Base-by-base conservation (phyloP, 2,888 invertebrate genomes). In the Lordiphosa andalusiaca region DNA sequence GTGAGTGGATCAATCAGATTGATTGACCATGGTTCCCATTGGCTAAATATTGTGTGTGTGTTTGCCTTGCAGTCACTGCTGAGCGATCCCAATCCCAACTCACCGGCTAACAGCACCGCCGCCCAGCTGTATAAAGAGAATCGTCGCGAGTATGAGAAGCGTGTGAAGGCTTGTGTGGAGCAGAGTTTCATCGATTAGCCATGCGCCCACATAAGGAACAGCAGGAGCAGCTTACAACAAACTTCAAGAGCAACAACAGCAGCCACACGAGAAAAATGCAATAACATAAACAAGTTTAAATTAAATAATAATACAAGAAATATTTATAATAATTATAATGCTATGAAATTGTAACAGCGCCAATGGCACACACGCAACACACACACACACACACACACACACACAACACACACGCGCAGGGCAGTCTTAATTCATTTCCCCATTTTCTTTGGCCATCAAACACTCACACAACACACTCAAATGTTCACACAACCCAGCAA, bases 1-100 rank as follows among this genome's bases (percentile, higher is more conserved):
- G 98, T 98, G 92, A 91, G 89, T 41, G 10, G 0, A 0, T 23
- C 6, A n/a, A n/a, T n/a, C n/a, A n/a, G 4, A 10, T 3, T 2
- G 6, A 1, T 3, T 12, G 6, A 1, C 2, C 10, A 6, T n/a
- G n/a, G 3, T 19, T 19, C 2, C 9, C 36, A 9, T 39, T 33
- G 10, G 3, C 4, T 10, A 2, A 46, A 1, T 9, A 35, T 25
- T 50, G 53, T 67, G 13, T 59, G 16, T 21, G 3, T 21, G 0
- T 23, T 6, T 23, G 2, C 23, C 23, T 69, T 71, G 2, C 94
- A 99, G 97, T 98, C 98, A 88, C 93, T 99, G 91, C 93, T 99
- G 91, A 99, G 99, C 93, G 99, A 99, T 92, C 99, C 99, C 69
- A 99, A 99, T 91, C 99, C 99, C 78, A 99, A 99, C 92, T 98